A percentile compares a stretch with the other conserved stretches of the same genome.
Evolutionary conservation across 1,140 invertebrate genomes (phyloP).

Genomic region (Laupala kohalensis): DNA sequence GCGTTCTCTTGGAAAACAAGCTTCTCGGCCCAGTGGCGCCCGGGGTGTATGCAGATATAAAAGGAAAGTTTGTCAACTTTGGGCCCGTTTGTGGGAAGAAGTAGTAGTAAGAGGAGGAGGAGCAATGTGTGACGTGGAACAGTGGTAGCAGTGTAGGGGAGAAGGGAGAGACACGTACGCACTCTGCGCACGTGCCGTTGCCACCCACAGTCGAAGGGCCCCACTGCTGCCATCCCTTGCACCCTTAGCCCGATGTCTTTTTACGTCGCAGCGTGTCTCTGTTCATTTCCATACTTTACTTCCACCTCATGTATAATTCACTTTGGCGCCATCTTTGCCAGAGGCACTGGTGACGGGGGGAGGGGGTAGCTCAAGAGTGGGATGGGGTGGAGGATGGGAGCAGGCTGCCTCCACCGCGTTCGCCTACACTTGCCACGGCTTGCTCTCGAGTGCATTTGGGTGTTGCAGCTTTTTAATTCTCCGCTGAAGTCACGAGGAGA

Average conservation of each 20-base stretch:
- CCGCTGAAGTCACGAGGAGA: no score
- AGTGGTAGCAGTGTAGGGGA: no score
- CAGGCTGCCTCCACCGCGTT: not conserved
- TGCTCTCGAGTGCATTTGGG: no score
- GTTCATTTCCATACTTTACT: conserved; percentile 10
- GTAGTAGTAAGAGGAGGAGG: not conserved
- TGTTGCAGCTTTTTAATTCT: no score
- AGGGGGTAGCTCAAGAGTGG: not conserved
- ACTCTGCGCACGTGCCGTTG: no score
- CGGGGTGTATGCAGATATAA: not conserved
- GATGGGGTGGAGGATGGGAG: no score
- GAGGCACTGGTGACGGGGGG: not conserved
- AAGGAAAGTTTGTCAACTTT: conserved; percentile 1
- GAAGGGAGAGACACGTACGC: no score
- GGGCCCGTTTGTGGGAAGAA: not conserved
- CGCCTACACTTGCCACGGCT: no score
- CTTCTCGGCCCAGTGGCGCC: no score
- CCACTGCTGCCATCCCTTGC: not conserved
- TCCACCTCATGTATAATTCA: conserved; percentile 10
- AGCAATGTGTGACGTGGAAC: not conserved
- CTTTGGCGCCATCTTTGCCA: conserved; percentile 5
- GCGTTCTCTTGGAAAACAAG: no score
- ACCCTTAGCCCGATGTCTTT: not conserved
- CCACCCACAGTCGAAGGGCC: no score
- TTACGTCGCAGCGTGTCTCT: conserved; percentile 1